These are phyloP conservation scores for Anniella stebbinsi DNA, from an alignment of 2,797 vertebrate genomes.

Conservation along the genomic window DNA sequence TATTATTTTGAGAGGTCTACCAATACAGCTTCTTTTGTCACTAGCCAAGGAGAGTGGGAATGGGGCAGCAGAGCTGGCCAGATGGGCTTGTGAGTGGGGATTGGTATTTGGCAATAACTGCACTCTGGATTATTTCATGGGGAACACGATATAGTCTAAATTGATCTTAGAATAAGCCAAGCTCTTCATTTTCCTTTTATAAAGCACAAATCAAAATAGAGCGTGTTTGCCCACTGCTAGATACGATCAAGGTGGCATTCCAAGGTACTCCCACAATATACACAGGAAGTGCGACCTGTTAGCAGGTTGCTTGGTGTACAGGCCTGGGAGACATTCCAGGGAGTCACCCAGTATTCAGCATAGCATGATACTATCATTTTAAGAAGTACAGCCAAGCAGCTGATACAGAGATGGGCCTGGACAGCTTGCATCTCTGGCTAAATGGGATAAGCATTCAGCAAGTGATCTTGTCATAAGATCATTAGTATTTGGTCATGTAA, in stretches of 20 bases:
- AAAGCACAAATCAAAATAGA: background rate
- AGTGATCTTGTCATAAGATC: no score
- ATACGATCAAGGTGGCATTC: background rate
- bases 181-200: background rate
- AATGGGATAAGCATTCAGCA: no score
- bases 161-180: background rate
- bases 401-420: no score
- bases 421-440: no score
- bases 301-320: no score
- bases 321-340: no score
- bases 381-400: no score
- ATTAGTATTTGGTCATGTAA: no score
- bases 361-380: no score
- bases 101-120: background rate
- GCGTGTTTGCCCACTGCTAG: no score
- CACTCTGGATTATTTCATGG: background rate
- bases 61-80: background rate
- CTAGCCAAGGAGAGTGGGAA: background rate
- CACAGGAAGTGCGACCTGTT: background rate
- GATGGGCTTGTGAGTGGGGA: background rate
- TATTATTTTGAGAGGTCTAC: background rate
- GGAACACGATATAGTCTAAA: background rate
- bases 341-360: no score
- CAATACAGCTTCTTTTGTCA: background rate
- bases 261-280: background rate